A percentile compares a stretch with the other conserved stretches of the same genome.
Evolutionary conservation across 2,888 invertebrate species (phyloP).

Genomic region (Heliconius hortense): DNA sequence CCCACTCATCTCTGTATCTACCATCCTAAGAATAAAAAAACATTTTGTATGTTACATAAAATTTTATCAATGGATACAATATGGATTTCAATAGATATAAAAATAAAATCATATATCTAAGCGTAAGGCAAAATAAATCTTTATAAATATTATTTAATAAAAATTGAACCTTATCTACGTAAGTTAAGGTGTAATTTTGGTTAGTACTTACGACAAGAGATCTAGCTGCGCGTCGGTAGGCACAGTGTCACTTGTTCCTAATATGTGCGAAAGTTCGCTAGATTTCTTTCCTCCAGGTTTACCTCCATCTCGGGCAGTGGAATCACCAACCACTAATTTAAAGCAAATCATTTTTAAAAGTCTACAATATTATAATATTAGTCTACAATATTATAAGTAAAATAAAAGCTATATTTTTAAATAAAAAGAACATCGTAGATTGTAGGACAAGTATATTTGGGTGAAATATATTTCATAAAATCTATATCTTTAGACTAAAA

Average conservation of each 20-base stretch:
- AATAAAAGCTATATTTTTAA: no score
- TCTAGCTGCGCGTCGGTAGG: conserved; percentile 90
- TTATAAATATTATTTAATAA: neutral
- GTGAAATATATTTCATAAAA: no score
- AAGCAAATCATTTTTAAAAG: neutral
- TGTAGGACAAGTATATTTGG: no score
- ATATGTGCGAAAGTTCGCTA: conserved; percentile 93
- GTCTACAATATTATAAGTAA: no score
- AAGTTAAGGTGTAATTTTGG: neutral
- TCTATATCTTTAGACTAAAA: no score
- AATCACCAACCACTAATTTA: conserved; percentile 85
- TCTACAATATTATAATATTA: no score
- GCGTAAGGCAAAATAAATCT: conserved; percentile 16
- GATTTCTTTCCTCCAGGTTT: conserved; percentile 84
- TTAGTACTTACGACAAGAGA: conserved; percentile 82
- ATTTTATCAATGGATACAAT: neutral
- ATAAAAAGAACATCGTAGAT: no score
- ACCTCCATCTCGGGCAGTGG: conserved; percentile 86
- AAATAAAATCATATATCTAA: conserved; percentile 13
- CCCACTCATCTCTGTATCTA: conserved; percentile 85
- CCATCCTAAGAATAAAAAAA: conserved; percentile 82
- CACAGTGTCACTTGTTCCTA: conserved; percentile 91
- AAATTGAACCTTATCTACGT: conserved; percentile 8
- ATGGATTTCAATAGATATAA: conserved; percentile 5
- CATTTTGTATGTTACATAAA: conserved; percentile 38